Base-by-base conservation (phyloP, 2,797 vertebrate genomes). In the Cheirogaleus major region DNA sequence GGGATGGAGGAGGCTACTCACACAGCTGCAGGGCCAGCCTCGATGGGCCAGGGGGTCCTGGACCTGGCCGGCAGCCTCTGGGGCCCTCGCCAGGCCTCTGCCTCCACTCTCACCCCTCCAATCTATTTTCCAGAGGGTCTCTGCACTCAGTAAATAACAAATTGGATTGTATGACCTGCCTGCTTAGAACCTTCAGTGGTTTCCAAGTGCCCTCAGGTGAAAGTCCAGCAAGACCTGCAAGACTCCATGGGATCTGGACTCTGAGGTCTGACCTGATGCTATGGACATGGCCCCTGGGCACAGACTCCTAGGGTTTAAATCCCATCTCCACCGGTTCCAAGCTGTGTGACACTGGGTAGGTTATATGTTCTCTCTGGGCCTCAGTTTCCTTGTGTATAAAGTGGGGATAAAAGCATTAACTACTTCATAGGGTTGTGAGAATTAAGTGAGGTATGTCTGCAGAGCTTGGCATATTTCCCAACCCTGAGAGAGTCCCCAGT, bases 131-230 rank as follows among this genome's bases (percentile, higher is more conserved):
- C 0, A 18, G 41, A 38, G 17, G 17, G 1, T 32, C 55, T 81
- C 76, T 43, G 41, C 7, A 43, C 43, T 70, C 63, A 13, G 27
- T 38, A 76, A 61, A 18, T 12, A n/a, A 50, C 0, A 0, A 20
- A 22, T 0, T 1, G 22, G 73, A 23, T 35, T 12, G 2, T 0
- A 5, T 55, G 45, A 79, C 0, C 0, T 32, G 80, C 50, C 91
- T 55, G 82, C 30, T 55, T 20, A 67, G 6, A 57, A 12, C 20
- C 17, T 23, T 38, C 27, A 23, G 3, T 52, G 69, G 78, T 4
- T 73, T 70, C 50, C 27, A 25, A 30, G 63, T 0, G 30, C 38
- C 50, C 43, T 30, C 23, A 30, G 50, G 43, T 3, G 15, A 76
- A 45, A 76, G 72, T 27, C 70, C 41, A 27, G 57, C 20, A 27